Base-by-base conservation (phyloP, 2,797 vertebrate species). In the Neostethus bicornis region DNA sequence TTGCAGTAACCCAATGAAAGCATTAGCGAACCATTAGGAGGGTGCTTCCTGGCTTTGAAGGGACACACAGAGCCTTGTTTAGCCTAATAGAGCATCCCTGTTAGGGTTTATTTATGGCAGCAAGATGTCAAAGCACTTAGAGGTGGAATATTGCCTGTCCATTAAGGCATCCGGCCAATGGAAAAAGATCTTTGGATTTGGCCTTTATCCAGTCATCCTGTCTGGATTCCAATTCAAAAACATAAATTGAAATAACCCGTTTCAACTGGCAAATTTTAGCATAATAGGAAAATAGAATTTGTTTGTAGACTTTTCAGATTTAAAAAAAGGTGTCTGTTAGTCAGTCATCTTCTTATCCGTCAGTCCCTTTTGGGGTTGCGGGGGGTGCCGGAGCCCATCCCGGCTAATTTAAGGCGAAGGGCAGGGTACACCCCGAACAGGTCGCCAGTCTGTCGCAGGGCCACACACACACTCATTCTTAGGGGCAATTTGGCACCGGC, bases 31-130 rank as follows among this genome's bases (percentile, higher is more conserved):
- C 87, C 89, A 90, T 91, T 91, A 91, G 79, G 71, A 76, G 71
- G 78, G 75, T 65, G 57, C 85, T 89, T 91, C 85, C 85, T 87
- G 87, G 74, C 85, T 87, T 80, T 46, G 56, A 66, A 87, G 83
- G 88, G 87, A 90, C 86, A 81, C 77, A 77, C 78, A 76, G 55
- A 73, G 80, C 74, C 83, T 79, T 85, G 79, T 87, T 88, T 81
- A 75, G 85, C 80, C 85, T 87, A 79, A 89, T 85, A 84, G 74
- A 87, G 84, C 73, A 61, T 80, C 85, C 66, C 79, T 82, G 74
- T 80, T 88, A 78, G 77, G 62, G n/a, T 85, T 90, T 89, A 91
- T 90, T 91, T 92, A 90, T 87, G 86, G 88, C 75, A 81, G 79
- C 73, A 73, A 87, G 76, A 91, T 90, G 87, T 88, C 87, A 86